Evolutionary conservation across 2,888 invertebrate genomes (phyloP).

Genomic region (Philereme vetulata): DNA sequence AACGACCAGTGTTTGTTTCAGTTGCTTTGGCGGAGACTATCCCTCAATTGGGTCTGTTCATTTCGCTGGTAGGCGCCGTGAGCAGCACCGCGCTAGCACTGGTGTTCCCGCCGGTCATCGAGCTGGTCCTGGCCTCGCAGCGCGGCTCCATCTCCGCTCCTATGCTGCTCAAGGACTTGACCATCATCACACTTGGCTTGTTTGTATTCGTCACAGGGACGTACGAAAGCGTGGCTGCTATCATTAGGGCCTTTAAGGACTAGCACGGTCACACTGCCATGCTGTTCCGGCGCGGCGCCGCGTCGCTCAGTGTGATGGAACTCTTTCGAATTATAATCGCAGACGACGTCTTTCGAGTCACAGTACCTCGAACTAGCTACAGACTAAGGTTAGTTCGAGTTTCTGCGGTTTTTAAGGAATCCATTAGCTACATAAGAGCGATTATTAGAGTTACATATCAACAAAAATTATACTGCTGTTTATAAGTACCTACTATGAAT

Average conservation of each 20-base stretch:
- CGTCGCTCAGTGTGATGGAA: no score
- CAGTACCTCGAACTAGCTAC: no score
- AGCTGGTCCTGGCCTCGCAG: constrained; percentile 88
- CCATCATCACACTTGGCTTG: constrained; percentile 87
- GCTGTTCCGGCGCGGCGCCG: no score
- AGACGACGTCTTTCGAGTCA: no score
- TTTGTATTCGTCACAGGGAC: constrained; percentile 90
- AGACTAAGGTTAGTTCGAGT: no score
- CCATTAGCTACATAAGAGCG: no score
- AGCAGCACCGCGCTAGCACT: constrained; percentile 94
- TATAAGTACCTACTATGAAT: no score
- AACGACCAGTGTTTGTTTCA: constrained; percentile 60
- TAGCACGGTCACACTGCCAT: constrained; percentile 28
- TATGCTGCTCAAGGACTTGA: constrained; percentile 82
- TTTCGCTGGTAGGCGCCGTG: constrained; percentile 95
- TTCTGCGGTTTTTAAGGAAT: no score
- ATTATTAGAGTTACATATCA: no score
- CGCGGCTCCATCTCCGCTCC: constrained; percentile 75
- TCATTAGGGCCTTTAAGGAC: constrained; percentile 75
- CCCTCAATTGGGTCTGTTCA: constrained; percentile 93
- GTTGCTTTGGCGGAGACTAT: constrained; percentile 93
- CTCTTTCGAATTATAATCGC: no score
- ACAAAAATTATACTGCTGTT: no score
- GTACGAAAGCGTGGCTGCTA: constrained; percentile 87
- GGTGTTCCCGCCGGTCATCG: constrained; percentile 94